Percentiles rank a stretch among this genome's conserved stretches.
Conservation (phyloP, 2,113 vertebrate species). For the Epinephelus cyanopodus region DNA sequence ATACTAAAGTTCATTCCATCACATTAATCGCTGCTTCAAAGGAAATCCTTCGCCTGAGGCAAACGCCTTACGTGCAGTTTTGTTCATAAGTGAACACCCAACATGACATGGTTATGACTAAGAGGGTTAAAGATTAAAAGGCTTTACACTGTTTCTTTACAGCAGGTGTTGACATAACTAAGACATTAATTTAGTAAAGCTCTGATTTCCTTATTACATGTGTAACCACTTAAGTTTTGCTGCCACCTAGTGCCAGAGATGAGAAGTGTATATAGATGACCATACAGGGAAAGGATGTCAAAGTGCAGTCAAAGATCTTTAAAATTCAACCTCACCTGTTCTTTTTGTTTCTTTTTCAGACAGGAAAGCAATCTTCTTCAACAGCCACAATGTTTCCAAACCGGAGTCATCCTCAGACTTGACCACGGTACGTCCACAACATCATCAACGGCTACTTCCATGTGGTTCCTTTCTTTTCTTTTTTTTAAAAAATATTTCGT, state of each 20-base stretch:
- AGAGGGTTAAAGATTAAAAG: background rate
- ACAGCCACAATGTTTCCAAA: conserved; percentile 99
- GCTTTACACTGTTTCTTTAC: background rate
- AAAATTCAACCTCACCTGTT: background rate
- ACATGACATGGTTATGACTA: background rate
- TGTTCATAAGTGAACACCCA: background rate
- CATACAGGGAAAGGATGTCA: background rate
- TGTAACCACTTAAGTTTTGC: conserved; percentile 57
- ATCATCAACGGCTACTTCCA: background rate
- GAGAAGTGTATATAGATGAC: background rate
- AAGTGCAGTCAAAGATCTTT: background rate
- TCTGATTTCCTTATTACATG: background rate
- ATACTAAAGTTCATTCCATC: conserved; percentile 18
- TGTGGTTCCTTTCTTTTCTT: background rate
- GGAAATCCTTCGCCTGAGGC: background rate
- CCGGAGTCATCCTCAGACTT: conserved; percentile 96
- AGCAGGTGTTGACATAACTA: background rate
- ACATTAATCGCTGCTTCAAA: conserved; percentile 37
- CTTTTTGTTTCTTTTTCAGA: conserved; percentile 84
- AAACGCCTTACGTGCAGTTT: conserved; percentile 1
- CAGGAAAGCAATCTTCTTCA: conserved; percentile 99
- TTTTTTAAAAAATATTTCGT: background rate
- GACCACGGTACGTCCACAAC: conserved; percentile 90
- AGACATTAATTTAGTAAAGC: background rate
- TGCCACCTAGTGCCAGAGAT: conserved; percentile 74